Evolutionary conservation across 2,888 invertebrate species (phyloP).

Genomic region (Napeogenes inachia): DNA sequence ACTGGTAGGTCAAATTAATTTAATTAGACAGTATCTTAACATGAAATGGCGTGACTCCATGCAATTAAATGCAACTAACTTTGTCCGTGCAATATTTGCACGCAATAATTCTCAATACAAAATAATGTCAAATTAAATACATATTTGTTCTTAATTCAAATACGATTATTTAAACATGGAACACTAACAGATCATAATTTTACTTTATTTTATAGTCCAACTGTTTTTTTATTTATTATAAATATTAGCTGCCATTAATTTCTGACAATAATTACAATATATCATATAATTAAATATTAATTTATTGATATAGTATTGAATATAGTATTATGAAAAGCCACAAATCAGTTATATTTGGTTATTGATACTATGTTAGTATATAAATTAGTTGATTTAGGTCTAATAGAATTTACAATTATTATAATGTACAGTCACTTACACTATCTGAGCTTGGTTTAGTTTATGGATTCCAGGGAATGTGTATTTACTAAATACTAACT

Average conservation of each 20-base stretch:
- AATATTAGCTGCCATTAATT: not conserved
- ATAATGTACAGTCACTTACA: constrained; percentile 66
- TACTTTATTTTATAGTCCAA: not conserved
- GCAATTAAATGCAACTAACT: too few relatives aligned
- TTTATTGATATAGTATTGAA: not conserved
- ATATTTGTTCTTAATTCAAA: not conserved
- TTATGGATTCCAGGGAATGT: not conserved
- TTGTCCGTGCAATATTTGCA: too few relatives aligned
- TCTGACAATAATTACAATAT: constrained; percentile 2
- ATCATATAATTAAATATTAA: not conserved
- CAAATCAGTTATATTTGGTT: constrained; percentile 22
- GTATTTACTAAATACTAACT: constrained; percentile 2
- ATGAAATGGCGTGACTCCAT: too few relatives aligned
- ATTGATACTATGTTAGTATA: constrained; percentile 23
- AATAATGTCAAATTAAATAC: not conserved
- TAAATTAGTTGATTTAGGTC: constrained; percentile 32
- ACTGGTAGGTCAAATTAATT: too few relatives aligned
- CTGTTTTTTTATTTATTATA: too few relatives aligned
- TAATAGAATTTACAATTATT: constrained; percentile 66
- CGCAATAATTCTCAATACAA: too few relatives aligned
- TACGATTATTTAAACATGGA: constrained; percentile 8
- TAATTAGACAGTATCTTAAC: too few relatives aligned
- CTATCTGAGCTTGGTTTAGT: constrained; percentile 43
- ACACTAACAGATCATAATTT: constrained; percentile 9
- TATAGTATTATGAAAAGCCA: not conserved